Base-by-base conservation (phyloP, 2,113 vertebrate genomes). In the Amblyopsis rosae region DNA sequence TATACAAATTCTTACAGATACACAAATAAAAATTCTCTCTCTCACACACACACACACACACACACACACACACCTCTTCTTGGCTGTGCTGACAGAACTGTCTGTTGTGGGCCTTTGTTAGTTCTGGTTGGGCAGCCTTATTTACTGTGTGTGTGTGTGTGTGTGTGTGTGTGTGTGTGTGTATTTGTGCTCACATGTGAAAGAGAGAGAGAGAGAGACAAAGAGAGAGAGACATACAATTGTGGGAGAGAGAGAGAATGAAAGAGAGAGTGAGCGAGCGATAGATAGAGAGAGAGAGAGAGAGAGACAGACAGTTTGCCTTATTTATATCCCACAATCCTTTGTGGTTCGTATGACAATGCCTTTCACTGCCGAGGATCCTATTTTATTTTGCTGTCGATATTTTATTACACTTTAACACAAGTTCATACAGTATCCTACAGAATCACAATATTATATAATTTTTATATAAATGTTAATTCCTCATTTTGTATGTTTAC, bases 41-140 rank as follows among this genome's bases (percentile, higher is more conserved):
- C 15, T 4, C 54, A 26, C n/a, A 19, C 45, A 48, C n/a, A 62
- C 60, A 49, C n/a, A 62, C 67, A 65, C 63, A 62, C 48, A 51
- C 64, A 66, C n/a, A 41, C 12, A 35, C 59, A 17, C 61, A 12
- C 32, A 64, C 71, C 48, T 74, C 65, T 70, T 55, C 67, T 58
- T 72, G 1, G 33, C 74, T 77, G 73, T 71, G 79, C 69, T 86
- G 82, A 85, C 82, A 88, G 77, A 50, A 77, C 53, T 82, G 82
- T 85, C 84, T 59, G 16, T 78, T 69, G 53, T 70, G 74, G 80
- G 74, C 80, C 82, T 76, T 86, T 85, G 80, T 85, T 85, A 88
- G 84, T 88, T 86, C 82, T 85, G 87, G 76, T 82, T 85, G 84
- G 81, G 61, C 82, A 74, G 72, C 76, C 80, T 71, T 81, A 77